Evolutionary conservation across 2,888 invertebrate species (phyloP).

Genomic region (Trileptium ribeirensis): DNA sequence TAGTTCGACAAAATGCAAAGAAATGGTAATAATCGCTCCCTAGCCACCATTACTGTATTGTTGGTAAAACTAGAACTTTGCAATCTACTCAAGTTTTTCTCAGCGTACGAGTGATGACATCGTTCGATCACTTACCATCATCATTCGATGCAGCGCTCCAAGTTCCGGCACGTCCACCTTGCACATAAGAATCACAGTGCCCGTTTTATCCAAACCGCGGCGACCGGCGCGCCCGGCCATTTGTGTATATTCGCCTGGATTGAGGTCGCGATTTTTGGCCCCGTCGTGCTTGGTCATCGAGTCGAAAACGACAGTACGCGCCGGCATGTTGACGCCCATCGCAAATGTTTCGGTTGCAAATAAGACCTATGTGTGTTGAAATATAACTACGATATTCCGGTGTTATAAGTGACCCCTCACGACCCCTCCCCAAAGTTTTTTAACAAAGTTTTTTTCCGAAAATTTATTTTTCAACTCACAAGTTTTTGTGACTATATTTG

Average conservation of each 20-base stretch:
- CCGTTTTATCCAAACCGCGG: conserved; percentile 81
- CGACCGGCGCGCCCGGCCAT: conserved; percentile 97
- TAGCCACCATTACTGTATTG: no score
- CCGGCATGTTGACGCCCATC: conserved; percentile 99
- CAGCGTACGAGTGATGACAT: background rate
- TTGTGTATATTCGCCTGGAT: conserved; percentile 81
- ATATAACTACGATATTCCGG: no score
- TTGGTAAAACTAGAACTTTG: no score
- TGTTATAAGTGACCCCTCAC: no score
- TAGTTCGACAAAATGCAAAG: no score
- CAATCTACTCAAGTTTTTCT: background rate
- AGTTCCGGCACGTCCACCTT: conserved; percentile 63
- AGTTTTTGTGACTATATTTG: no score
- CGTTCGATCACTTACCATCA: conserved; percentile 61
- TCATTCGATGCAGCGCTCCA: conserved; percentile 71
- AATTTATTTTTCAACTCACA: no score
- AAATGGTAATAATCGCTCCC: no score
- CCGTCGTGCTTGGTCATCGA: conserved; percentile 86
- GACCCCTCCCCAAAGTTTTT: no score
- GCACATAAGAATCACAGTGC: conserved; percentile 87
- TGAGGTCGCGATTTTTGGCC: conserved; percentile 51
- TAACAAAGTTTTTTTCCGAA: no score
- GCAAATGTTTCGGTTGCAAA: conserved; percentile 99
- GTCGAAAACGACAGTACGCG: conserved; percentile 92
- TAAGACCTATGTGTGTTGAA: conserved; percentile 73